These are phyloP conservation scores for Sula dactylatra DNA, from an alignment of 2,113 vertebrate genomes.

Conservation along the genomic window DNA sequence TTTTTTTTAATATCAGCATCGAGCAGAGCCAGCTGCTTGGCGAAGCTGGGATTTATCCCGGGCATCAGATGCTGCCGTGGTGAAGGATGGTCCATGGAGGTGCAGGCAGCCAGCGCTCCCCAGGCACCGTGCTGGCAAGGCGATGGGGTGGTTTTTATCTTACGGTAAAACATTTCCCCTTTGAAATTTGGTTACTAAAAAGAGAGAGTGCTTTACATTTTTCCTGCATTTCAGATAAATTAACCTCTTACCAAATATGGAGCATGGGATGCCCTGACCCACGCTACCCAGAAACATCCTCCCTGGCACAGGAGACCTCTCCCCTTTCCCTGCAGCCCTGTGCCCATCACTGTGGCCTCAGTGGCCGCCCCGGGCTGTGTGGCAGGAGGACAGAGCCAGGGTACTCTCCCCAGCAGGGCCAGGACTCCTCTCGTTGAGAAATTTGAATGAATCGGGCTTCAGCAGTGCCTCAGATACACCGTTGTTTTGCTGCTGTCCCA, in stretches of 20 bases:
- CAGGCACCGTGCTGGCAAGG: fast-evolving
- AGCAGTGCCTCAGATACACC: background rate
- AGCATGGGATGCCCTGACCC: fast-evolving
- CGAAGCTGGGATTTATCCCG: background rate
- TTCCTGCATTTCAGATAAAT: background rate
- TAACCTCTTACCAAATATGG: background rate
- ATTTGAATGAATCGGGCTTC: background rate
- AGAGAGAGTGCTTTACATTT: fast-evolving
- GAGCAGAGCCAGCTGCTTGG: background rate
- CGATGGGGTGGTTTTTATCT: fast-evolving
- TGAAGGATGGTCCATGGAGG: background rate
- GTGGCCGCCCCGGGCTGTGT: fast-evolving
- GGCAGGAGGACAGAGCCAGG: background rate
- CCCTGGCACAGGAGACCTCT: background rate
- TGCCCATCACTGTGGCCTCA: background rate
- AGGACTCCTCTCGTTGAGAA: background rate
- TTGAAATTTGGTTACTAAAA: background rate
- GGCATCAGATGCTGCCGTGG: background rate
- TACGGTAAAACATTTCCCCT: background rate
- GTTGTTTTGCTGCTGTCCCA: background rate
- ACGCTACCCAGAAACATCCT: background rate
- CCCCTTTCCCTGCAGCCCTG: fast-evolving
- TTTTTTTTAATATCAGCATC: background rate
- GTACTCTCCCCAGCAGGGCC: background rate
- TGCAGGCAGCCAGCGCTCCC: background rate